Evolutionary conservation across 2,113 vertebrate genomes (phyloP).

Genomic region (Australoheros scitulus): DNA sequence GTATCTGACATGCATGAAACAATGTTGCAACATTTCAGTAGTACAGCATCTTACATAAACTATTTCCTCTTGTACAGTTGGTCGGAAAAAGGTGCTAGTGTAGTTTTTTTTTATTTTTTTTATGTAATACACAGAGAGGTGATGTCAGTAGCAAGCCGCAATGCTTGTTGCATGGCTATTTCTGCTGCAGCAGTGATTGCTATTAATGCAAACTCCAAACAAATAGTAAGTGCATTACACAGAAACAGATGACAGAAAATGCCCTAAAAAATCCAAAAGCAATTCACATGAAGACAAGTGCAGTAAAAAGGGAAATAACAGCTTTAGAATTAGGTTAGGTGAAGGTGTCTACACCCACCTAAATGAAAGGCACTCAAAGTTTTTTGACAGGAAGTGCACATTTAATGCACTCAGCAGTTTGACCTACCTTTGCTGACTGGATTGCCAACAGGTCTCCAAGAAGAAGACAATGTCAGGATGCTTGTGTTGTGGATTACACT

Average conservation of each 20-base stretch:
- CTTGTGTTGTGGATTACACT: not conserved
- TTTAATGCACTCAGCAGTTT: not conserved
- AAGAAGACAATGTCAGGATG: not conserved
- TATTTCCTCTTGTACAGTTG: not conserved
- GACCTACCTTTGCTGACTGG: not conserved
- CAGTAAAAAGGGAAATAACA: too few species aligned
- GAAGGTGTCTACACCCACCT: not conserved
- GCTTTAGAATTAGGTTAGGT: not conserved
- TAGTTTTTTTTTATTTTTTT: accelerated
- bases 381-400: not conserved
- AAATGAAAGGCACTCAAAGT: not conserved
- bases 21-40: accelerated
- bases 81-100: not conserved
- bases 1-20: not conserved
- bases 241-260: not conserved
- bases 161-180: not conserved
- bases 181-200: not conserved
- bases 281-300: not conserved
- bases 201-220: not conserved
- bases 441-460: not conserved
- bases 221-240: not conserved
- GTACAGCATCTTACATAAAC: not conserved
- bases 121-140: not conserved
- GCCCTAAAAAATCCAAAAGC: accelerated
- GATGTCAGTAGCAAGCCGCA: not conserved